Evolutionary conservation across 35 echinoderm and acorn worm species (phyloP), one percentile per base, ranked within the genome.

Genomic region (Diadema setosum): DNA sequence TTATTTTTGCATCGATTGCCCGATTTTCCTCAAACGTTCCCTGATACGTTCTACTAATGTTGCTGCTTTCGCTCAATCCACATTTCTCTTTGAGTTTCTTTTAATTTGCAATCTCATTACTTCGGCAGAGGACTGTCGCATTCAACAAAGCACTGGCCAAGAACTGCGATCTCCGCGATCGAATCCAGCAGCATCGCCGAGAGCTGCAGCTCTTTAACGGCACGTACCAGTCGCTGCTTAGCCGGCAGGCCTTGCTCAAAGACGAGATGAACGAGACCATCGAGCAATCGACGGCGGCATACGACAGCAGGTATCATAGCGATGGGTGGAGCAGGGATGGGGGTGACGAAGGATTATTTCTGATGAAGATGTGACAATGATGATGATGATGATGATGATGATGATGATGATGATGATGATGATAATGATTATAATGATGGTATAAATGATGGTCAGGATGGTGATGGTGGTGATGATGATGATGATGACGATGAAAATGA

Each of bases 261-360:
- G 24, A 42, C 21, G 50, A 89, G 35, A 89, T 89, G 70, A 76
- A 80, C 42, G 49, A 80, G 1, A 55, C 82, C 23, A 82, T 89
- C 18, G 24, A 89, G 31, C 21, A 37, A 24, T 75, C 87, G 6
- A 89, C 87, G 14, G 67, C 42, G 56, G 87, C 87, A 60, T 89
- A 89, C 45, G 87, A 82, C 16, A 78, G 73, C 73, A 78, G 73
- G 73, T 78, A 78, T n/a, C n/a, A n/a, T n/a, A n/a, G n/a, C n/a
- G n/a, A n/a, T n/a, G n/a, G n/a, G n/a, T n/a, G n/a, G n/a, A n/a
- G n/a, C n/a, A n/a, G 29, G 8, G 9, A 35, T 42, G 15, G 34
- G 35, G 73, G 41, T 41, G 34, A 9, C 36, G 9, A 21, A 3
- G n/a, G 25, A 39, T 74, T 8, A 74, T 74, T 24, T 34, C 15